Conservation (phyloP, 2,113 vertebrate genomes). For the Nycticorax nycticorax region DNA sequence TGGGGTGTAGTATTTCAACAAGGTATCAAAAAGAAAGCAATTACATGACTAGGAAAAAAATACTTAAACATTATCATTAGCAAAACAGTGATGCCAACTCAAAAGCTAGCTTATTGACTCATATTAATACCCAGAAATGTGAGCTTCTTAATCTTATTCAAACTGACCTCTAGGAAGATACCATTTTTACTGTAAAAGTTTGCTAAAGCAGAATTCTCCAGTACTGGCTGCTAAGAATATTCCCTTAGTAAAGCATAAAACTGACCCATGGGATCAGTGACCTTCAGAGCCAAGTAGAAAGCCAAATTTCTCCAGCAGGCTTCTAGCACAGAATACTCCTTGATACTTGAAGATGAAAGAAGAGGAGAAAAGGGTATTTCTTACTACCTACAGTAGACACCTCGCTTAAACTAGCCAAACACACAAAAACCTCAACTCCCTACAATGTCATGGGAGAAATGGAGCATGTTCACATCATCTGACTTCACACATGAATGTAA, state of each 20-base stretch:
- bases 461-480: background rate
- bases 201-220: background rate
- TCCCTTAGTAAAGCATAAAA: background rate
- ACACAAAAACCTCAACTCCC: background rate
- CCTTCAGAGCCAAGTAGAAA: background rate
- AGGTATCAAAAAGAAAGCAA: background rate
- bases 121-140: background rate
- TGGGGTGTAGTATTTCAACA: background rate
- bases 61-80: background rate
- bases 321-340: background rate
- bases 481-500: background rate
- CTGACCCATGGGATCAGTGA: background rate
- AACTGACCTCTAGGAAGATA: background rate
- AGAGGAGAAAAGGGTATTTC: background rate
- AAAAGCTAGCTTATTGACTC: background rate
- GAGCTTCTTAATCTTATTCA: background rate
- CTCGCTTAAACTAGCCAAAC: background rate
- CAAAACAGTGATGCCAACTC: background rate
- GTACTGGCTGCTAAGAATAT: background rate
- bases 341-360: background rate
- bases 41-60: background rate
- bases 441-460: fast-evolving
- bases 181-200: background rate
- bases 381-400: background rate
- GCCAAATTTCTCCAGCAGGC: background rate